Conservation (phyloP, 2,888 invertebrate species). For the Capitulum mitella region DNA sequence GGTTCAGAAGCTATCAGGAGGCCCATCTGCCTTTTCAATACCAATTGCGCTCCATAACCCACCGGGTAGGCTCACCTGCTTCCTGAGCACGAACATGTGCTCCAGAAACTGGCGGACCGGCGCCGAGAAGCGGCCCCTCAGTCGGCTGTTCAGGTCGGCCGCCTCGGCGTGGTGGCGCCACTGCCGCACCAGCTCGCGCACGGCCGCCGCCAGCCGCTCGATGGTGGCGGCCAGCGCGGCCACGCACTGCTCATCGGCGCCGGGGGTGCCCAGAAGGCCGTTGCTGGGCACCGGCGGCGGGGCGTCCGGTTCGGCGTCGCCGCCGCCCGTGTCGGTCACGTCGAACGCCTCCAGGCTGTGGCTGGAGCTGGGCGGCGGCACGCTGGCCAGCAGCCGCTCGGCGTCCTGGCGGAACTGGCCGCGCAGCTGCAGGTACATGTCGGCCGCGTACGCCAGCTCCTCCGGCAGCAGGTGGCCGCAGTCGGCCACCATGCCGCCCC, state of each 20-base stretch:
- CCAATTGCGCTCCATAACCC: too few relatives aligned
- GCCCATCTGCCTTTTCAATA: too few relatives aligned
- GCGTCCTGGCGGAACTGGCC: background rate
- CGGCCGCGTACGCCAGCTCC: background rate
- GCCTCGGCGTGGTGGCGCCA: background rate
- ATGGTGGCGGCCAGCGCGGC: background rate
- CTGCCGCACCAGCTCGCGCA: background rate
- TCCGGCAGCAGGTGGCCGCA: background rate
- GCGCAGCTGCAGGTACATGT: background rate
- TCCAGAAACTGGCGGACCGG: background rate
- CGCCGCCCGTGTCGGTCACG: background rate
- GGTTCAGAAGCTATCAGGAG: too few relatives aligned
- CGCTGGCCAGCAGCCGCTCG: slow-evolving; percentile 2
- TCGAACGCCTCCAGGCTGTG: slow-evolving; percentile 10
- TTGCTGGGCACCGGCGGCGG: background rate
- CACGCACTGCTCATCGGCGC: slow-evolving; percentile 7
- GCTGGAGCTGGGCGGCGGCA: slow-evolving; percentile 15
- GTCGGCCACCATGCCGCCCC: background rate
- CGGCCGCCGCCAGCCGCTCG: slow-evolving; percentile 3
- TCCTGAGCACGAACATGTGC: background rate
- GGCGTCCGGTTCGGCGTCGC: background rate
- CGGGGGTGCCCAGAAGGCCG: slow-evolving; percentile 8
- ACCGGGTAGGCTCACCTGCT: background rate
- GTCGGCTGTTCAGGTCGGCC: background rate
- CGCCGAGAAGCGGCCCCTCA: background rate